Evolutionary conservation across 2,797 vertebrate genomes (phyloP).

Genomic region (Microctenopoma stevenorrisi): DNA sequence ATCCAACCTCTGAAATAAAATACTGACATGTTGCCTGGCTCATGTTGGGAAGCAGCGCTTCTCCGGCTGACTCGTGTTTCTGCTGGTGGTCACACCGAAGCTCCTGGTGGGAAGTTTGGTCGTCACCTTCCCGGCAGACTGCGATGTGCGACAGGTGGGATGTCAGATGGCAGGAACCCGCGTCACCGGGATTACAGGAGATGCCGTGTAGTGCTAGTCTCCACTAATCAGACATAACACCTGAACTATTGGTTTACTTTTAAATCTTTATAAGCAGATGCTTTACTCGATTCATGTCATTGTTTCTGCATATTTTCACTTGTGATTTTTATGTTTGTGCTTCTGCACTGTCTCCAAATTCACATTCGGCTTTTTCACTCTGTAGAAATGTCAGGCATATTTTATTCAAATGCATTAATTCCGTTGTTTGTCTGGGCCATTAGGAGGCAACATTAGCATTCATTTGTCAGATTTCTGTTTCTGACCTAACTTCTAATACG

Average conservation of each 20-base stretch:
- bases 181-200: conserved; percentile 41
- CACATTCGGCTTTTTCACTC: background rate
- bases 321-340: background rate
- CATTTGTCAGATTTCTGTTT: no score
- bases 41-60: conserved; percentile 7
- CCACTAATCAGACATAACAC: background rate
- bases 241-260: no score
- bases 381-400: background rate
- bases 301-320: no score
- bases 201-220: conserved; percentile 34
- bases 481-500: no score
- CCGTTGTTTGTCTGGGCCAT: no score
- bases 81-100: background rate
- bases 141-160: conserved; percentile 58
- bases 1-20: conserved; percentile 9
- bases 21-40: background rate
- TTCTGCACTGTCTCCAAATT: background rate
- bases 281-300: no score
- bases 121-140: conserved; percentile 38
- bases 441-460: no score
- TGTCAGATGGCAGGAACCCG: conserved; percentile 48
- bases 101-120: conserved; percentile 18
- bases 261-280: no score
- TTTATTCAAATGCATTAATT: background rate
- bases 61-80: conserved; percentile 32